phyloP scores from a whole-genome alignment of 2,888 invertebrate species.

The Drosophila anomelani region DNA sequence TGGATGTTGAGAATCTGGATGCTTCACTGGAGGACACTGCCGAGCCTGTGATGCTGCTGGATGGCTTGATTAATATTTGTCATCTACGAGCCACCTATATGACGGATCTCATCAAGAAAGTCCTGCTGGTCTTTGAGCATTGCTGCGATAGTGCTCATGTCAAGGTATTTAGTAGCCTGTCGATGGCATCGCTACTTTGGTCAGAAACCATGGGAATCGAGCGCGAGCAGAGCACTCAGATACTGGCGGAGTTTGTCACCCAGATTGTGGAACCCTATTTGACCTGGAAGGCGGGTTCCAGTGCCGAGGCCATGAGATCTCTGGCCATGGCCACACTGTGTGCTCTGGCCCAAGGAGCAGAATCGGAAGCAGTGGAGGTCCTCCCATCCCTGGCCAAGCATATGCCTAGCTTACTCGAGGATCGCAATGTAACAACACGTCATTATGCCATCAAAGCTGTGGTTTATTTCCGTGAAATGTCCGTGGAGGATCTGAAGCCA shows the following conservation, averaged over 20 bases:
- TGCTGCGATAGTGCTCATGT: slow-evolving; percentile 81
- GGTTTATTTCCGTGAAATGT: slow-evolving; percentile 75
- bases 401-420: slow-evolving; percentile 82
- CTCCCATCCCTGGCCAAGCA: slow-evolving; percentile 73
- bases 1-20: slow-evolving; percentile 81
- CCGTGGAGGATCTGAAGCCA: slow-evolving; percentile 75
- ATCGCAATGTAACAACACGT: slow-evolving; percentile 81
- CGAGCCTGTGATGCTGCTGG: slow-evolving; percentile 82
- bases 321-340: slow-evolving; percentile 83
- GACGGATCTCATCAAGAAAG: slow-evolving; percentile 67
- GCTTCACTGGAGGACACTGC: slow-evolving; percentile 77
- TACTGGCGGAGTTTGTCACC: slow-evolving; percentile 67
- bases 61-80: slow-evolving; percentile 79
- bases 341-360: slow-evolving; percentile 80
- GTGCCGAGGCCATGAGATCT: slow-evolving; percentile 83
- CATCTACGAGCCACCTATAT: slow-evolving; percentile 77
- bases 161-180: slow-evolving; percentile 82
- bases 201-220: slow-evolving; percentile 63
- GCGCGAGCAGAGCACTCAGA: slow-evolving; percentile 62
- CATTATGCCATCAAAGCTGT: slow-evolving; percentile 82
- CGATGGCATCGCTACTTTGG: slow-evolving; percentile 82
- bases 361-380: slow-evolving; percentile 67
- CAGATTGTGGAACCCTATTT: slow-evolving; percentile 81
- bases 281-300: slow-evolving; percentile 82
- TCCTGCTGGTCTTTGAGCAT: slow-evolving; percentile 76